Percentiles rank a stretch among this genome's conserved stretches.
Conservation (phyloP, 2,113 vertebrate genomes). For the Cololabis saira region DNA sequence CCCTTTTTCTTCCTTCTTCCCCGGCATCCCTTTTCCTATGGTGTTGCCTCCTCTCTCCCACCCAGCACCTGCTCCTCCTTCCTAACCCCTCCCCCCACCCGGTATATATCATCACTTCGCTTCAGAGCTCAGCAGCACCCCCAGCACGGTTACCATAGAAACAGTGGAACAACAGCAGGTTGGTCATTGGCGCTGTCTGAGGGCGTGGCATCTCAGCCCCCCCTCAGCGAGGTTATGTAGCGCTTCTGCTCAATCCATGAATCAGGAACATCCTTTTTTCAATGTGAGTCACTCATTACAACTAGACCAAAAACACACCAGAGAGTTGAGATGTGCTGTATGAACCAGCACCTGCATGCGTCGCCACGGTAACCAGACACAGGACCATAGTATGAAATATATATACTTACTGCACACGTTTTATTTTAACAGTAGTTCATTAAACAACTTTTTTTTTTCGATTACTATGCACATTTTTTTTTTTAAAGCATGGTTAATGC, state of each 20-base stretch:
- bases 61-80: constrained; percentile 62
- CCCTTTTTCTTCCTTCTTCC: constrained; percentile 1
- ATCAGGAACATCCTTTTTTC: constrained; percentile 5
- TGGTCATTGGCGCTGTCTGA: constrained; percentile 59
- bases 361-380: constrained; percentile 4
- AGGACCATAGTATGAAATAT: not conserved
- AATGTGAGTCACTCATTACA: constrained; percentile 20
- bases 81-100: constrained; percentile 59
- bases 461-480: no score
- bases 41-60: constrained; percentile 41
- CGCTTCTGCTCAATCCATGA: constrained; percentile 32
- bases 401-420: no score
- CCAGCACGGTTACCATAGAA: constrained; percentile 87
- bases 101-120: constrained; percentile 71
- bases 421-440: no score
- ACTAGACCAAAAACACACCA: constrained; percentile 14
- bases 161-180: constrained; percentile 86
- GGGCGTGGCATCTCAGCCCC: constrained; percentile 54
- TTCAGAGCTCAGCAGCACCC: constrained; percentile 76
- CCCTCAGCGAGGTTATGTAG: constrained; percentile 22
- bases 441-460: no score
- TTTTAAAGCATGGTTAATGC: not conserved
- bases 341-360: not conserved
- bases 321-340: not conserved
- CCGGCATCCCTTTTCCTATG: constrained; percentile 42